These are phyloP conservation scores for Ischnus inquisitorius DNA, from an alignment of 2,888 invertebrate genomes.

Conservation along the genomic window DNA sequence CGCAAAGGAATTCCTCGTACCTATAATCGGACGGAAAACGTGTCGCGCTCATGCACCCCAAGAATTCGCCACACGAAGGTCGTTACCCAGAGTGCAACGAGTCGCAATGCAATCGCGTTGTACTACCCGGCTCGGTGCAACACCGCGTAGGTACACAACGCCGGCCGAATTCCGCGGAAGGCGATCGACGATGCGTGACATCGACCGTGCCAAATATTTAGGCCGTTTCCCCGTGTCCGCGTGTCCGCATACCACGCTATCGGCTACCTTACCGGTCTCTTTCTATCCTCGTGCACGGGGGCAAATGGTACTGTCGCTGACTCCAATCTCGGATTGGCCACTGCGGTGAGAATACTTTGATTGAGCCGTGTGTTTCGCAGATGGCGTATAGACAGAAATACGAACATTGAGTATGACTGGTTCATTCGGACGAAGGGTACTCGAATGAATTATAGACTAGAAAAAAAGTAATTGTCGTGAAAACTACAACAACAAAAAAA, in stretches of 20 bases:
- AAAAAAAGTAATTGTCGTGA: too few relatives aligned
- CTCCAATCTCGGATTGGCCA: constrained; percentile 16
- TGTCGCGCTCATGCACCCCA: constrained; percentile 57
- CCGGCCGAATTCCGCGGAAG: constrained; percentile 65
- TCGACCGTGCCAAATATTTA: constrained; percentile 75
- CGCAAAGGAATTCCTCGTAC: constrained; percentile 39
- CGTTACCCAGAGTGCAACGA: constrained; percentile 50
- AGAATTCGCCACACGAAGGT: constrained; percentile 63
- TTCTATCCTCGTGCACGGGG: constrained; percentile 30
- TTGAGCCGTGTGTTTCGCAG: too few relatives aligned
- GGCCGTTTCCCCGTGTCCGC: constrained; percentile 68
- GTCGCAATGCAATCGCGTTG: constrained; percentile 45
- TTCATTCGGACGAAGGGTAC: too few relatives aligned
- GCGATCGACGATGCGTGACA: constrained; percentile 68
- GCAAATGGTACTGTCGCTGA: not conserved
- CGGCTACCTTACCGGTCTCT: constrained; percentile 69
- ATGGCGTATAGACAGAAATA: too few relatives aligned
- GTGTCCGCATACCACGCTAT: constrained; percentile 72
- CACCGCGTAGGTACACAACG: constrained; percentile 32
- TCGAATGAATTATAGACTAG: too few relatives aligned
- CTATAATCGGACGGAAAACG: constrained; percentile 38
- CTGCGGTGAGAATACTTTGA: not conserved
- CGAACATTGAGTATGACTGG: too few relatives aligned
- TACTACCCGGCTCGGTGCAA: constrained; percentile 23
- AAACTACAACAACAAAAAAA: too few relatives aligned